Base-by-base conservation (phyloP, 2,888 invertebrate genomes). In the Dioctria rufipes region DNA sequence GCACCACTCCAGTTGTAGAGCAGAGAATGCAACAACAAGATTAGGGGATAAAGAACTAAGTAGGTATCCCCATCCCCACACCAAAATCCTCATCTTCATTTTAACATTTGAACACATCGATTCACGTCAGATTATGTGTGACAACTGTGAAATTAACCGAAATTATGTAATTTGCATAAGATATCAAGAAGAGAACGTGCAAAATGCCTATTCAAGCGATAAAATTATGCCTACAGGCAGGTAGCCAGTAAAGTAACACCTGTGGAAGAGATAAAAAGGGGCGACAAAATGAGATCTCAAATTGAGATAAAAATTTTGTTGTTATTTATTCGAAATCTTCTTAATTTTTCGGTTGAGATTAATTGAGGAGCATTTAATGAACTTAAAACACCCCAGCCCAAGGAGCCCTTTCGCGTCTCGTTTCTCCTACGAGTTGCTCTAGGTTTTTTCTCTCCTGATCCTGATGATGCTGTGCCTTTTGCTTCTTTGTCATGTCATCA, bases 111-210 rank as follows among this genome's bases (percentile, higher is more conserved):
- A 25, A 25, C 25, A 25, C 25, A 0, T 25, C 25, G 25, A 25
- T 69, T 69, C 51, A 51, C 37, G 49, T 51, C 39, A 9, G 43
- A 25, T 43, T 37, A 5, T 37, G 39, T 39, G 25, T 54, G 11
- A 11, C 51, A 69, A 46, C 69, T 69, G 25, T 25, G 69, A 69
- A 46, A 69, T 51, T 69, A 49, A 51, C 69, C 39, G 51, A 69
- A 49, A 69, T 69, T 51, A 69, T 69, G 51, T 51, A 69, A 69
- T 69, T 69, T 69, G 11, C 69, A 69, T 69, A 69, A 51, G 51
- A 69, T 51, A 69, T 69, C 51, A 49, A 43, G 37, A 37, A n/a
- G 11, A 69, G 65, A 13, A 65, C 39, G 69, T 69, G 69, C n/a
- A 54, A 8, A 54, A 4, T 43, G 9, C 25, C 69, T 11, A 69